phyloP scores from a whole-genome alignment of 2,797 vertebrate genomes.

The Pelochelys cantorii region DNA sequence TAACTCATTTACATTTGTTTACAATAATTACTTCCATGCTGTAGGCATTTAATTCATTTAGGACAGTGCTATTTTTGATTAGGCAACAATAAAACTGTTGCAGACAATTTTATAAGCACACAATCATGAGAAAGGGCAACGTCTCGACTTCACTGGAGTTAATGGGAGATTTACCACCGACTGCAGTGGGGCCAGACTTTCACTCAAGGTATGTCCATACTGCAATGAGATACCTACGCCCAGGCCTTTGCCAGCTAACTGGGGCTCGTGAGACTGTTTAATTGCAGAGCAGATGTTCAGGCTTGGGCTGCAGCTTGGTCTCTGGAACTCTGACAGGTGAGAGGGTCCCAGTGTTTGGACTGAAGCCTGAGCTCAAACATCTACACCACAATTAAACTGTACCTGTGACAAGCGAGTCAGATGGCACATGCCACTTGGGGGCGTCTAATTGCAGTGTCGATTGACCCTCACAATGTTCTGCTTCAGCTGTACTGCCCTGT shows the following conservation, averaged over 20 bases:
- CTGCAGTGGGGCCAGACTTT: neutral
- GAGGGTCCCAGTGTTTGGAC: neutral
- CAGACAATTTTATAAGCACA: neutral
- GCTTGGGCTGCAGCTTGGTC: neutral
- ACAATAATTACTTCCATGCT: conserved; percentile 4
- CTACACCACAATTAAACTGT: neutral
- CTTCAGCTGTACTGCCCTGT: too few relatives aligned
- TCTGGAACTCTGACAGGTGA: neutral
- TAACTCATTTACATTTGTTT: neutral
- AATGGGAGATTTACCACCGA: neutral
- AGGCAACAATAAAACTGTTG: neutral
- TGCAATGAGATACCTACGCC: neutral
- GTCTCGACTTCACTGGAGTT: neutral
- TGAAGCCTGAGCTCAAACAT: neutral
- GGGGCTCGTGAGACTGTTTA: neutral
- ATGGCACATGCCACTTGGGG: neutral
- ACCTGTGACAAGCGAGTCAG: neutral
- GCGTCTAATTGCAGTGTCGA: neutral
- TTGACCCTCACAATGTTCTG: neutral
- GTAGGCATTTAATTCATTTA: conserved; percentile 1
- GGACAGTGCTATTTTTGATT: neutral
- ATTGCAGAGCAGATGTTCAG: neutral
- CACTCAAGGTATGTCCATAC: neutral
- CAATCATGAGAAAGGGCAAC: neutral
- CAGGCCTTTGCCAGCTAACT: neutral